Evolutionary conservation across 2,113 vertebrate genomes (phyloP).

Genomic region (Aspidoscelis tigris): DNA sequence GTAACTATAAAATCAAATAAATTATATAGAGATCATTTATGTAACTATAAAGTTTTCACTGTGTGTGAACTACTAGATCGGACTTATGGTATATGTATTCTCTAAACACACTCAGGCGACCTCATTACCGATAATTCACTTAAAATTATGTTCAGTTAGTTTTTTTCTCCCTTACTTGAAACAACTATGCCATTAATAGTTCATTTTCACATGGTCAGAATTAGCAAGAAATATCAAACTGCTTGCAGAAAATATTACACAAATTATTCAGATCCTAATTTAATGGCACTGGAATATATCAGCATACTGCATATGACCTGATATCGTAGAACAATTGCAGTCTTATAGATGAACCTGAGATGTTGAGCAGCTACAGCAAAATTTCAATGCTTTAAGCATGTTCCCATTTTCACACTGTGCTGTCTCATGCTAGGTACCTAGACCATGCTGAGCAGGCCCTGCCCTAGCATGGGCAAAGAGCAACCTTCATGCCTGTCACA

Average conservation of each 20-base stretch:
- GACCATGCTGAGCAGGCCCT: too few species aligned
- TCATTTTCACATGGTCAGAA: neutral
- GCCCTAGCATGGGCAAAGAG: too few species aligned
- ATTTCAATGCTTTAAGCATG: neutral
- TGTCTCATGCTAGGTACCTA: too few species aligned
- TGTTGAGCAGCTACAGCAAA: neutral
- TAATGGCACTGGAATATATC: neutral
- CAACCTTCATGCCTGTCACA: too few species aligned
- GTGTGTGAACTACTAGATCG: constrained; percentile 9
- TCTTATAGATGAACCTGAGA: neutral
- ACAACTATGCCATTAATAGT: neutral
- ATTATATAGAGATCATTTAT: constrained; percentile 21
- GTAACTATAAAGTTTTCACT: neutral
- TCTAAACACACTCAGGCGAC: constrained; percentile 22
- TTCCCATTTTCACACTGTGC: too few species aligned
- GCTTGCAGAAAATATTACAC: constrained; percentile 4
- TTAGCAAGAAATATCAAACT: neutral
- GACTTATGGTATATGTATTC: constrained; percentile 22
- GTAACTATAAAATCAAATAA: neutral
- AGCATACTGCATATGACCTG: neutral
- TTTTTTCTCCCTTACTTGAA: constrained; percentile 6
- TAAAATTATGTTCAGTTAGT: constrained; percentile 26
- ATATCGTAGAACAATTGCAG: neutral
- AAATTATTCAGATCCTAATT: constrained; percentile 1
- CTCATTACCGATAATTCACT: neutral